Conservation (phyloP, 2,113 vertebrate genomes). For the Athene cunicularia region DNA sequence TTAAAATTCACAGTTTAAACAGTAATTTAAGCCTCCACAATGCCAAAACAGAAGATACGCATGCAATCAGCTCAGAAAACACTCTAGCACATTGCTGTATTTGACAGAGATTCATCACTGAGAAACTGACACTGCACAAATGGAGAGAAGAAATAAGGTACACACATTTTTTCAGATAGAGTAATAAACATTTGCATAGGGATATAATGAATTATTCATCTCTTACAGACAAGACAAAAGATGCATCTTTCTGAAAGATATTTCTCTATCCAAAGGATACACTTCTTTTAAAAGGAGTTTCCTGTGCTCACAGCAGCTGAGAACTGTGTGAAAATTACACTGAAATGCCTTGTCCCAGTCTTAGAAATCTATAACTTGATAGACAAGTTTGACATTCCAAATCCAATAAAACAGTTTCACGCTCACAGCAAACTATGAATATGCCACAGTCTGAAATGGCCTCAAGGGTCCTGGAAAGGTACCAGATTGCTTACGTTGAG, state of each 20-base stretch:
- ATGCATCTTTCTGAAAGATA: not conserved
- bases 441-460: not conserved
- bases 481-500: not conserved
- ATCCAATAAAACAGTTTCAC: not conserved
- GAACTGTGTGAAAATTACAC: not conserved
- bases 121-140: not conserved
- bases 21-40: constrained; percentile 18
- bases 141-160: not conserved
- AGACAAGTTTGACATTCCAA: constrained; percentile 8
- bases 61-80: not conserved
- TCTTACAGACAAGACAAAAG: constrained; percentile 22
- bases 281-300: not conserved
- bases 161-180: not conserved
- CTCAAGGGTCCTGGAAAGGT: not conserved
- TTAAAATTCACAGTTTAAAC: constrained; percentile 6
- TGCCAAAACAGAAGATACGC: not conserved
- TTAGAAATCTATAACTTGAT: not conserved
- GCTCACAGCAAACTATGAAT: not conserved
- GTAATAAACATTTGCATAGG: constrained; percentile 21
- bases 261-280: not conserved
- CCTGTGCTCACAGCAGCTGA: not conserved
- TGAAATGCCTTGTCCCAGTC: not conserved
- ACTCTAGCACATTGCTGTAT: not conserved
- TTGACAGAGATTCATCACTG: not conserved
- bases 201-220: not conserved